phyloP scores from a whole-genome alignment of 2,797 vertebrate genomes.

The Poecilia picta region DNA sequence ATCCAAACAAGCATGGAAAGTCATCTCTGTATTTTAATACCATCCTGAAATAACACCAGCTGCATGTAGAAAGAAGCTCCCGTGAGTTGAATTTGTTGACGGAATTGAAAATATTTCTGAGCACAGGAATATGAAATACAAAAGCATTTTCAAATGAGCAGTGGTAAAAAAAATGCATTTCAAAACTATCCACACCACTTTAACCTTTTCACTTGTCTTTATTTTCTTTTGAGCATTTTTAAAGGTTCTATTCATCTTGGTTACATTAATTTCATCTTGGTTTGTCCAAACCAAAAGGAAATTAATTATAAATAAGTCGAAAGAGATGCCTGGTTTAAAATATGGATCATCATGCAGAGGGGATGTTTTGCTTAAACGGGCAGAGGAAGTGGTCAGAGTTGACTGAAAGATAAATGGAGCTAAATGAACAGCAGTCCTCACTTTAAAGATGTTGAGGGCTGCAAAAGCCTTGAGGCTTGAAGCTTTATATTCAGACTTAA shows the following conservation, averaged over 20 bases:
- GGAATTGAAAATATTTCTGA: conserved; percentile 11
- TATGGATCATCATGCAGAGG: not conserved
- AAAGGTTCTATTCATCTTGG: not conserved
- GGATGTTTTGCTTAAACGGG: not conserved
- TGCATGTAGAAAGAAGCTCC: conserved; percentile 25
- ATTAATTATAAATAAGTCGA: not conserved
- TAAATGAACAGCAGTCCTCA: not conserved
- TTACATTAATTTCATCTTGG: too few relatives aligned
- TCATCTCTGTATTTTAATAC: conserved; percentile 15
- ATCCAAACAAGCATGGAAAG: conserved; percentile 60
- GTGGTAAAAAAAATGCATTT: not conserved
- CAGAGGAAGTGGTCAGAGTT: not conserved
- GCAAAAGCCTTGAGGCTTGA: not conserved
- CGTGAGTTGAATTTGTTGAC: conserved; percentile 32
- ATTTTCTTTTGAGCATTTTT: not conserved
- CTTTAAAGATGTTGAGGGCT: not conserved
- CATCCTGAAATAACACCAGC: conserved; percentile 26
- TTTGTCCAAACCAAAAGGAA: not conserved
- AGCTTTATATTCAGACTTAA: not conserved
- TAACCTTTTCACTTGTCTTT: not conserved
- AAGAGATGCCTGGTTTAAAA: not conserved
- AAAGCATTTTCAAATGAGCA: not conserved
- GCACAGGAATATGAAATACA: not conserved
- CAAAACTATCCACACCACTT: not conserved
- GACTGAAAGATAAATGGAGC: not conserved